These are phyloP conservation scores for Eulemur albifrons DNA, from an alignment of 2,797 vertebrate species.

Conservation along the genomic window DNA sequence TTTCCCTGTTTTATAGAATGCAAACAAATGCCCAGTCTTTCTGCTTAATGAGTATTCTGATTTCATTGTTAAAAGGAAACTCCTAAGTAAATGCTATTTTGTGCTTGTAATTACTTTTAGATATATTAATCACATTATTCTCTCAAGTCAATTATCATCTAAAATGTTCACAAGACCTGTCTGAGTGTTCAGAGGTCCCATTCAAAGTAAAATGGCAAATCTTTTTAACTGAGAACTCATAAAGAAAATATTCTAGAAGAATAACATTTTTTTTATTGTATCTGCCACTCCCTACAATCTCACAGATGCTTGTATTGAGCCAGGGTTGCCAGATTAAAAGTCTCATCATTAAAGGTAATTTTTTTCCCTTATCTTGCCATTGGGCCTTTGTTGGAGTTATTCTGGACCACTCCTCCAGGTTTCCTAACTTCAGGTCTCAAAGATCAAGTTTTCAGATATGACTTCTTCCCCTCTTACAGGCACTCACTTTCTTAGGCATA, in stretches of 20 bases:
- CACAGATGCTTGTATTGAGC: neutral
- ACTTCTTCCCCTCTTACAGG: neutral
- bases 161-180: neutral
- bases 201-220: neutral
- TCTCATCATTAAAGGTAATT: neutral
- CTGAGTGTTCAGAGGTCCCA: neutral
- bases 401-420: neutral
- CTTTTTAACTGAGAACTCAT: neutral
- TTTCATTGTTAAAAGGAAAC: neutral
- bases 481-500: neutral
- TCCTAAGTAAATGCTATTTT: neutral
- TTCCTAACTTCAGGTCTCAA: neutral
- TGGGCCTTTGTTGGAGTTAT: neutral
- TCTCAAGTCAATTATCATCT: neutral
- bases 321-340: neutral
- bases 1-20: neutral
- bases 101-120: constrained; percentile 8
- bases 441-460: neutral
- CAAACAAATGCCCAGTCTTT: neutral
- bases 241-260: neutral
- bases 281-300: neutral
- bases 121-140: neutral
- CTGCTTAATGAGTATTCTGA: neutral
- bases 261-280: neutral
- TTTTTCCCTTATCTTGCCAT: neutral